These are phyloP conservation scores for Scaptomyza cyrtandrae DNA, from an alignment of 2,888 invertebrate species.

Conservation along the genomic window DNA sequence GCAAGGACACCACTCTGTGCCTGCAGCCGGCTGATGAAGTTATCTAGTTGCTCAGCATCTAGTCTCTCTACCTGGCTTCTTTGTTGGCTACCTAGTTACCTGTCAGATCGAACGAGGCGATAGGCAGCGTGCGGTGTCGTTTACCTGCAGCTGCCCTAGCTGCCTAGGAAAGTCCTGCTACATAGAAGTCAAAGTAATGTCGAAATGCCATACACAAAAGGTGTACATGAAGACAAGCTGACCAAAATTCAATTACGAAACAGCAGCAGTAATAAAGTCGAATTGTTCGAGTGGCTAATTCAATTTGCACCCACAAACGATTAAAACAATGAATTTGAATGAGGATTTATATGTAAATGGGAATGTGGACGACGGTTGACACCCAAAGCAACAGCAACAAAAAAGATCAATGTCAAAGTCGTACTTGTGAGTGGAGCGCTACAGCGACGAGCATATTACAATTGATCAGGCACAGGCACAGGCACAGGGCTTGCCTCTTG, in stretches of 20 bases:
- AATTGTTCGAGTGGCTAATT: slow-evolving; percentile 64
- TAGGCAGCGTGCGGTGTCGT: slow-evolving; percentile 61
- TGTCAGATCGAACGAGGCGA: slow-evolving; percentile 71
- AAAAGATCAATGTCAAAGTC: slow-evolving; percentile 60
- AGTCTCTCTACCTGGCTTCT: slow-evolving; percentile 32
- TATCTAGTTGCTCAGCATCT: slow-evolving; percentile 20
- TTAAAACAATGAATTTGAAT: slow-evolving; percentile 19
- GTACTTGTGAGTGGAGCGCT: slow-evolving; percentile 22
- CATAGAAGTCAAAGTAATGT: not conserved
- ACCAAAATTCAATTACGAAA: slow-evolving; percentile 58
- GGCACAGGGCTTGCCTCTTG: not conserved
- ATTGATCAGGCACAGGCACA: too few relatives aligned
- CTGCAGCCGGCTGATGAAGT: slow-evolving; percentile 52
- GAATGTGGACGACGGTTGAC: slow-evolving; percentile 36
- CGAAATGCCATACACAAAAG: slow-evolving; percentile 38
- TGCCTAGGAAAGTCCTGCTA: slow-evolving; percentile 6
- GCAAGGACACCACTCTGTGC: slow-evolving; percentile 35
- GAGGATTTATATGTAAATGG: slow-evolving; percentile 24
- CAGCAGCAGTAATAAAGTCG: slow-evolving; percentile 13
- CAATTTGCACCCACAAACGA: slow-evolving; percentile 61
- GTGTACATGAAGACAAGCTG: too few relatives aligned
- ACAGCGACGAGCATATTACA: slow-evolving; percentile 7
- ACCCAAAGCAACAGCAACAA: slow-evolving; percentile 5
- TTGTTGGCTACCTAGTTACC: slow-evolving; percentile 58
- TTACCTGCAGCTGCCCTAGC: slow-evolving; percentile 63